Percentiles rank a stretch among this genome's conserved stretches.
phyloP scores from a whole-genome alignment of 2,113 vertebrate genomes.

The Tragelaphus imberbis region DNA sequence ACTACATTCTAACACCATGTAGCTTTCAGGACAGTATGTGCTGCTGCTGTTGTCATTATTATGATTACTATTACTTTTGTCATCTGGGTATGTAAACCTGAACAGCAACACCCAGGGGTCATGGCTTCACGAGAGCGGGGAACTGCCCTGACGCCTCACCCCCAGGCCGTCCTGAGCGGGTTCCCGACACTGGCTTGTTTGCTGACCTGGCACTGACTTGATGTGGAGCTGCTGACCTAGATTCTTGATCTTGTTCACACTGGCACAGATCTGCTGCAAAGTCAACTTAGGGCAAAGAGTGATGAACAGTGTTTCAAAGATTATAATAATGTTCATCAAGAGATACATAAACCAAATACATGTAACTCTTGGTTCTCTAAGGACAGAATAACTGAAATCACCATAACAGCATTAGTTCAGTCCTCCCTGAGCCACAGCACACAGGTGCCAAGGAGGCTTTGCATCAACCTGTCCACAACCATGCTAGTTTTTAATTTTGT shows the following conservation, averaged over 20 bases:
- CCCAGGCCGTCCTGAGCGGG: not conserved
- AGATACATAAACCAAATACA: not conserved
- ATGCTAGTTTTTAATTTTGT: not conserved
- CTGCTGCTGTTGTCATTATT: fast-evolving
- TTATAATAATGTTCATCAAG: not conserved
- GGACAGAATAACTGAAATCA: not conserved
- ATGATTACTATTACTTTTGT: fast-evolving
- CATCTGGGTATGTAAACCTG: fast-evolving
- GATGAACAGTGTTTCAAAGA: not conserved
- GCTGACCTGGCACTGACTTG: slow-evolving; percentile 78
- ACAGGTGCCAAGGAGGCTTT: fast-evolving
- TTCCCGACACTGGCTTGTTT: not conserved
- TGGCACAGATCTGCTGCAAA: slow-evolving; percentile 86
- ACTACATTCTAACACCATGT: fast-evolving
- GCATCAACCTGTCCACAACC: fast-evolving
- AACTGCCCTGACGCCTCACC: slow-evolving; percentile 38
- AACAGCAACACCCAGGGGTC: not conserved
- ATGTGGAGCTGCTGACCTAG: slow-evolving; percentile 84
- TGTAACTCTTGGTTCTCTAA: not conserved
- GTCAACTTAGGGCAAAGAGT: slow-evolving; percentile 78
- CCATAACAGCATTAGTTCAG: no score
- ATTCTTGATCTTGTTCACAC: slow-evolving; percentile 86
- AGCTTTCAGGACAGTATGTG: not conserved
- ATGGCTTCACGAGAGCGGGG: fast-evolving
- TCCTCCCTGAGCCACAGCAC: fast-evolving